A percentile compares a stretch with the other conserved stretches of the same genome.
Evolutionary conservation across 2,888 invertebrate species (phyloP).

Genomic region (Harpagoxenus sublaevis): DNA sequence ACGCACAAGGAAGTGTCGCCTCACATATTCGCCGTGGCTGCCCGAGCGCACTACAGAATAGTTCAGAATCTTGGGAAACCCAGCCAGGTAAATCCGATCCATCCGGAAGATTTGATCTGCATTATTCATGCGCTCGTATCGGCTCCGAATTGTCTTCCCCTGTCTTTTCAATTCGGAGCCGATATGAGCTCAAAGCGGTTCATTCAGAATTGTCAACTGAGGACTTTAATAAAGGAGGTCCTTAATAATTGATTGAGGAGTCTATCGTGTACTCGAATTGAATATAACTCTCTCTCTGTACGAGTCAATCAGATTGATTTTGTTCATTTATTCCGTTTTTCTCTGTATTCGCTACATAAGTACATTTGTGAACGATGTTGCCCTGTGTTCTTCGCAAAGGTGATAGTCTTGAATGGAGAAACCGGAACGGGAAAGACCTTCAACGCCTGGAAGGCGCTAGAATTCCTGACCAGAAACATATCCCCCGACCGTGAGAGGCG

Average conservation of each 20-base stretch:
- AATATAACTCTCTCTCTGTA: background rate
- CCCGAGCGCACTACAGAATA: conserved; percentile 79
- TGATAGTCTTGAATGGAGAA: conserved; percentile 85
- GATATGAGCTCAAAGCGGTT: background rate
- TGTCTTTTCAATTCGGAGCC: background rate
- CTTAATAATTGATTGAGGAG: background rate
- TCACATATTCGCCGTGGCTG: conserved; percentile 82
- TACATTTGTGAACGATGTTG: background rate
- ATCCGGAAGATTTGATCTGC: background rate
- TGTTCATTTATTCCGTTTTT: background rate
- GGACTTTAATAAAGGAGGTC: background rate
- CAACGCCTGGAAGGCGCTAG: conserved; percentile 84
- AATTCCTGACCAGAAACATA: conserved; percentile 78
- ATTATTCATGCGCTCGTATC: background rate
- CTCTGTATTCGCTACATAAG: background rate
- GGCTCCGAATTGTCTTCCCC: background rate
- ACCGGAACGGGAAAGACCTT: conserved; percentile 86
- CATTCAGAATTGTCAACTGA: background rate
- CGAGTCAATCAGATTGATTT: background rate
- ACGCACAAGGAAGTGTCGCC: conserved; percentile 69
- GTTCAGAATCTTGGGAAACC: conserved; percentile 81
- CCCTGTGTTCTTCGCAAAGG: conserved; percentile 62
- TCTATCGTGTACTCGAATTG: background rate
- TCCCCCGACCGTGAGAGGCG: conserved; percentile 34
- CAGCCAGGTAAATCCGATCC: conserved; percentile 77